Evolutionary conservation across 1,140 invertebrate genomes (phyloP).

Genomic region (Bombus vancouverensis): DNA sequence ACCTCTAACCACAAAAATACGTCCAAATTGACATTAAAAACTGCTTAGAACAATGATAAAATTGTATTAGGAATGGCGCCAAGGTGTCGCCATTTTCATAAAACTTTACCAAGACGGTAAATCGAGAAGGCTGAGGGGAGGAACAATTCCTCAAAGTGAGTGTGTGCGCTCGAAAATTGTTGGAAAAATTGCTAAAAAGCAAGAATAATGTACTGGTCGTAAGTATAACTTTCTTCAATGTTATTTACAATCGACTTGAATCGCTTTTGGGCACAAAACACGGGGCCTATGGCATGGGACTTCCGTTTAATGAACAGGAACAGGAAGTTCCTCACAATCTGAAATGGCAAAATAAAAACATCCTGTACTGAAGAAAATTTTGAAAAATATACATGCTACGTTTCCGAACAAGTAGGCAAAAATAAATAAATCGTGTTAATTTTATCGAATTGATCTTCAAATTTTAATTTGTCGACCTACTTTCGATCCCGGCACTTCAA

Average conservation of each 20-base stretch:
- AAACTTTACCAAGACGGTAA: conserved; percentile 71
- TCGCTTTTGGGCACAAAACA: conserved; percentile 66
- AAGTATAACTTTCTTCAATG: conserved; percentile 67
- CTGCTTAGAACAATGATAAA: not conserved
- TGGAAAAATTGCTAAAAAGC: conserved; percentile 56
- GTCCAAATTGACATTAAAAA: not conserved
- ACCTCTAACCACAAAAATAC: not conserved
- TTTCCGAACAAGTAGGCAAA: conserved; percentile 20
- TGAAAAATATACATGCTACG: conserved; percentile 59
- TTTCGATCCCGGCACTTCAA: conserved; percentile 60
- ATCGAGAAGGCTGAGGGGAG: conserved; percentile 68
- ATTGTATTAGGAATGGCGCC: conserved; percentile 72
- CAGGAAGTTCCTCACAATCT: conserved; percentile 80
- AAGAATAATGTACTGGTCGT: conserved; percentile 73
- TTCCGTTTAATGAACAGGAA: conserved; percentile 83
- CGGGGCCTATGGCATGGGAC: conserved; percentile 81
- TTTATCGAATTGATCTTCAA: conserved; percentile 18
- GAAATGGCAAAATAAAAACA: conserved; percentile 81
- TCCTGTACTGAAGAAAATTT: conserved; percentile 78
- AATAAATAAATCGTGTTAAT: conserved; percentile 3
- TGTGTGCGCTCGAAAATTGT: conserved; percentile 45
- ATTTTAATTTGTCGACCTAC: conserved; percentile 62
- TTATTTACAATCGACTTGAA: conserved; percentile 41
- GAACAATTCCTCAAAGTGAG: conserved; percentile 56
- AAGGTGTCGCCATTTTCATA: conserved; percentile 77